phyloP scores from a whole-genome alignment of 2,113 vertebrate genomes.

The Edolisoma coerulescens region DNA sequence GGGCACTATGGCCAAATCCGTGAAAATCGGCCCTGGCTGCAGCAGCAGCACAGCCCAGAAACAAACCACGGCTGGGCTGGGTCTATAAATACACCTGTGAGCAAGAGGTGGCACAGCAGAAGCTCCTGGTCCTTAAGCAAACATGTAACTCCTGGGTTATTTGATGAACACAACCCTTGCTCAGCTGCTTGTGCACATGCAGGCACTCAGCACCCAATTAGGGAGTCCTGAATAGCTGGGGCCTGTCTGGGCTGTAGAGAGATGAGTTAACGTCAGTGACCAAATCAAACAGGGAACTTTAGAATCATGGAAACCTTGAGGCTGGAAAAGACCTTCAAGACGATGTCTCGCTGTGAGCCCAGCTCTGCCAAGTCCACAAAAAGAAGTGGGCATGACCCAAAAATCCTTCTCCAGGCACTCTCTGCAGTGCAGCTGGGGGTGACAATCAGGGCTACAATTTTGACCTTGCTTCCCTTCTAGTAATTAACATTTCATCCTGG shows the following conservation, averaged over 20 bases:
- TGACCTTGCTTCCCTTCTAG: neutral
- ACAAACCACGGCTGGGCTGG: fast-evolving
- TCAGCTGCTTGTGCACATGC: neutral
- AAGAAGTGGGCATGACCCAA: neutral
- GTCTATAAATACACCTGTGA: constrained; percentile 11
- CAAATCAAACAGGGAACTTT: neutral
- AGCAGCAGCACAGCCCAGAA: neutral
- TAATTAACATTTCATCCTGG: fast-evolving
- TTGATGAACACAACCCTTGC: neutral
- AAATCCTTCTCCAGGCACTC: neutral
- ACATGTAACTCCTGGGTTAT: neutral
- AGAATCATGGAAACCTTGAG: neutral
- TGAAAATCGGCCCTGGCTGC: neutral
- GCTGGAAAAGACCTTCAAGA: neutral
- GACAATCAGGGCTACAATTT: neutral
- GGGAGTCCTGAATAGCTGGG: neutral
- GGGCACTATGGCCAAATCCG: fast-evolving
- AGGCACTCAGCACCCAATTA: neutral
- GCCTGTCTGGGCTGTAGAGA: neutral
- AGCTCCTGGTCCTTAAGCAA: neutral
- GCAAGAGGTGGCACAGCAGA: neutral
- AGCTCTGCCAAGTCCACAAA: neutral
- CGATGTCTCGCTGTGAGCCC: neutral
- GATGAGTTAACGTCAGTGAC: neutral
- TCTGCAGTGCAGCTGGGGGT: neutral